A percentile compares a stretch with the other conserved stretches of the same genome.
These are phyloP conservation scores for Echiichthys vipera DNA, from an alignment of 2,797 vertebrate species.

Conservation along the genomic window DNA sequence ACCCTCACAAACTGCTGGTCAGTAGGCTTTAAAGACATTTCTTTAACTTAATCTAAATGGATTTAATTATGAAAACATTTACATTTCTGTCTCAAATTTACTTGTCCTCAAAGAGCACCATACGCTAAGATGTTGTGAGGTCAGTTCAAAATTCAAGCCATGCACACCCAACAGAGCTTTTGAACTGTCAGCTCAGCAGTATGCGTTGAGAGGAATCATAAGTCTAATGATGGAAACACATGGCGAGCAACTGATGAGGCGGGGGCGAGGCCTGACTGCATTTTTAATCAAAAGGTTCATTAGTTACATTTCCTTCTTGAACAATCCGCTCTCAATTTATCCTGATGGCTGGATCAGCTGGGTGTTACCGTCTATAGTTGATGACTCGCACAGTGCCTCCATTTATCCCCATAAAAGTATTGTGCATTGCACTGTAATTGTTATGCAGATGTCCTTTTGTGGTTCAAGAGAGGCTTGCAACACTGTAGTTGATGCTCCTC, in stretches of 20 bases:
- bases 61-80: background rate
- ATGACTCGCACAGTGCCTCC: background rate
- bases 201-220: conserved; percentile 1
- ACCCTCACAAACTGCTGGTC: no score
- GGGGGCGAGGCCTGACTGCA: conserved; percentile 30
- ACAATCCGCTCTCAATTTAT: conserved; percentile 25
- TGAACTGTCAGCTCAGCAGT: conserved; percentile 26
- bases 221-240: conserved; percentile 16
- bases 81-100: background rate
- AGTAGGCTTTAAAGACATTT: background rate
- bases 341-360: conserved; percentile 9
- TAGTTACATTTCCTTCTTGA: conserved; percentile 36
- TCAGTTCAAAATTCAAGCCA: conserved; percentile 15
- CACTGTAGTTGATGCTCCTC: background rate
- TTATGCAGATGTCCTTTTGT: background rate
- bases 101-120: background rate
- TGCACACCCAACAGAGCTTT: conserved; percentile 18
- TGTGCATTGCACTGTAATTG: background rate
- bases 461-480: background rate
- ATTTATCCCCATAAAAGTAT: background rate
- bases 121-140: background rate
- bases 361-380: background rate
- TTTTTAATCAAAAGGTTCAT: conserved; percentile 56
- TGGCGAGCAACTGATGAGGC: conserved; percentile 27
- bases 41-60: background rate